Percentiles rank a stretch among this genome's conserved stretches.
These are phyloP conservation scores for Watsonalla binaria DNA, from an alignment of 2,888 invertebrate genomes.

Conservation along the genomic window DNA sequence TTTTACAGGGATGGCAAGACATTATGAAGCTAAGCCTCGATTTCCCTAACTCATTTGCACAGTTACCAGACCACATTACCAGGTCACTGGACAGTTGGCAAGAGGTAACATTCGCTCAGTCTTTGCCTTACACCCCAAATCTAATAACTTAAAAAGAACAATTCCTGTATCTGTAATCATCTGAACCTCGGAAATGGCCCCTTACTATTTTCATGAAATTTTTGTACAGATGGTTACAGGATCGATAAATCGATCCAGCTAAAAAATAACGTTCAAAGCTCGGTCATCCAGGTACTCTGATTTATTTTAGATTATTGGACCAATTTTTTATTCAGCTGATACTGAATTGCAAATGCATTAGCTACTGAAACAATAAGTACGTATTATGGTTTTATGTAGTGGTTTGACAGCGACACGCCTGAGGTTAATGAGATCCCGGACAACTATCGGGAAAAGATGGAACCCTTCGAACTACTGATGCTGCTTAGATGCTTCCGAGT, in stretches of 20 bases:
- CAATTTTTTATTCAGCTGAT: neutral
- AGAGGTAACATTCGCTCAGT: constrained; percentile 64
- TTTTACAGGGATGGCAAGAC: constrained; percentile 88
- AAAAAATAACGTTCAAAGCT: no score
- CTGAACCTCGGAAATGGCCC: no score
- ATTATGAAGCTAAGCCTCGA: constrained; percentile 84
- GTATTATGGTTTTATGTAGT: constrained; percentile 62
- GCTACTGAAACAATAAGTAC: neutral
- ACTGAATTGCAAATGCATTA: no score
- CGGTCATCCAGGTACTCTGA: no score
- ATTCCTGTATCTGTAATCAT: no score
- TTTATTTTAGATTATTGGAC: neutral
- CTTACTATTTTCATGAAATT: no score
- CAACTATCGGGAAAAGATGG: constrained; percentile 81
- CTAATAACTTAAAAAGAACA: no score
- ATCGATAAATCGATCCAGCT: no score
- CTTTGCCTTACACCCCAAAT: neutral
- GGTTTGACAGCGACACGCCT: constrained; percentile 91
- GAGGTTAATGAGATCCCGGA: constrained; percentile 85
- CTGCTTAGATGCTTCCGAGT: constrained; percentile 92
- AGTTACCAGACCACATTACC: constrained; percentile 81
- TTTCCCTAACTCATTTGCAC: constrained; percentile 82
- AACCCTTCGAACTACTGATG: constrained; percentile 87
- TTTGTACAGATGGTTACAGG: no score
- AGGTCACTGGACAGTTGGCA: constrained; percentile 80